Base-by-base conservation (phyloP, 2,113 vertebrate species). In the Phalacrocorax carbo region DNA sequence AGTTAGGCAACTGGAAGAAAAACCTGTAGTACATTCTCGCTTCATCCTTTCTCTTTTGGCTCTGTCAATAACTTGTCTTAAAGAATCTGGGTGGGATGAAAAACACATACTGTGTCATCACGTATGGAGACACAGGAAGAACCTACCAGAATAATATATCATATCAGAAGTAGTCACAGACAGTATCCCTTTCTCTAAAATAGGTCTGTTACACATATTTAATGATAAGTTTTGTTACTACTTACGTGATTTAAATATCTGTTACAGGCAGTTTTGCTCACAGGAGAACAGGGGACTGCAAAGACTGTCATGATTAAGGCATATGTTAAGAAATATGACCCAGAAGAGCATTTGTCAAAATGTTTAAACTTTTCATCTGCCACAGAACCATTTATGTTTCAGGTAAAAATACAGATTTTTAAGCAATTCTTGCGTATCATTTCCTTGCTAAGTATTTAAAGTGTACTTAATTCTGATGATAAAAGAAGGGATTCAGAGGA, bases 221-320 rank as follows among this genome's bases (percentile, higher is more conserved):
- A 75, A 30, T 61, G 34, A 12, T 5, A 83, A 77, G 7, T 16
- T 83, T 75, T 81, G 22, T 20, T 58, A 48, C 15, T 82, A 72
- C 21, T 49, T 62, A 46, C 1, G 3, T 21, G 4, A 36, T 72
- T 51, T 81, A 83, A 91, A 80, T 84, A 49, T 93, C 32, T 58
- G 14, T 96, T 97, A 23, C 93, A 98, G 98, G 98, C 98, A 3
- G 98, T 98, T 88, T 97, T 98, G 93, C 98, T 98, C 38, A 98
- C 78, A 48, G 98, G 98, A 91, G 98, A 98, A 85, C 98, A 98
- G 79, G 98, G 98, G 5, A 98, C 98, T 62, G 98, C 98, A 10
- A 98, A 98, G 87, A 98, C 98, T 16, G 98, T 98, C 11, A 98
- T 98, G 98, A 89, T 98, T 86, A 98, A 98, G 69, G 97, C 94